Base-by-base conservation (phyloP, 2,888 invertebrate species). In the Blomia tropicalis region DNA sequence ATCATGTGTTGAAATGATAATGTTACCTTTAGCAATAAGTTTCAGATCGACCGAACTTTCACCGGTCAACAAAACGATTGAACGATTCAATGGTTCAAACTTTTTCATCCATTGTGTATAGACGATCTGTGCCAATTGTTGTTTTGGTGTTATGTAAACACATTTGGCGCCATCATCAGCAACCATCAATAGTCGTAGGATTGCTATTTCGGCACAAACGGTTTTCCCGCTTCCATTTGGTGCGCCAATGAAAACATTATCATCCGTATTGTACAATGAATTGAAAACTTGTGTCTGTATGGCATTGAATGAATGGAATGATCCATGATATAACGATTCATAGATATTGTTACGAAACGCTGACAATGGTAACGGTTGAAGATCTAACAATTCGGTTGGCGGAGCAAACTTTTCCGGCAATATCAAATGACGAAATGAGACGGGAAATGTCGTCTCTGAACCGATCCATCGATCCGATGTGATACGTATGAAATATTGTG, bases 221-320 rank as follows among this genome's bases (percentile, higher is more conserved):
- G 92, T 91, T 77, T 93, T 93, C 64, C 76, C 75, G 0, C 89
- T 87, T 1, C 90, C 90, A 0, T 88, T 85, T 0, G 91, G 90
- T 0, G 91, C 90, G 0, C 90, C 90, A 65, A 98, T 84, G 73
- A 96, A 92, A 7, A 96, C 88, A 75, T 95, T 98, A 72, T 98
- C 98, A 72, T 98, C 95, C 1, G 88, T 88, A 73, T 95, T 95
- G 77, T 95, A 98, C 0, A 96, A 87, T 0, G 95, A 89, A 74
- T 96, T 96, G 77, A 98, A 98, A 4, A 96, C 95, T 79, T 93
- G 92, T 0, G 98, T 99, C 75, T 98, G 98, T 64, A 98, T 95
- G 0, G 98, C 93, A 76, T 98, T 98, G 74, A 98, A 96, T 74
- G 92, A 90, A 1, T 84, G 84, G 72, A 92, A 89, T 63, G 82